Evolutionary conservation across 2,888 invertebrate species (phyloP), one percentile per base, ranked within the genome.

Genomic region (Erebia epiphron): DNA sequence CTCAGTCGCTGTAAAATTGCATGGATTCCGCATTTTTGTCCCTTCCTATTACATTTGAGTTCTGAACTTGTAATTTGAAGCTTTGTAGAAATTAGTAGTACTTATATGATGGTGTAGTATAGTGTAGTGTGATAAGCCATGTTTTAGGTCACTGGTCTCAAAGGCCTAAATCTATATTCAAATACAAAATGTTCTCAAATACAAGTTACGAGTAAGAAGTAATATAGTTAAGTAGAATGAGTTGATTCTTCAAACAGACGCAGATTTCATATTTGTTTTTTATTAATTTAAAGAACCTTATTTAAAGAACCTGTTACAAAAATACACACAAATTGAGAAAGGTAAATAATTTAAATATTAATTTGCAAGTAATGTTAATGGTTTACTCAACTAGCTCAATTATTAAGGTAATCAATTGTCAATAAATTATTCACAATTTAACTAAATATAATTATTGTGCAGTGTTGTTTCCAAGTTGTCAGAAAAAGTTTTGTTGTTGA

Each of bases 401-500:
- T 46, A 11, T 11, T 16, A n/a, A n/a, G n/a, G 16, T 43, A 57
- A 49, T 46, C 14, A 62, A 11, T 16, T 21, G 21, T 2, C 18
- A 49, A 49, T n/a, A n/a, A n/a, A n/a, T n/a, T n/a, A 46, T 61
- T 9, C 46, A 16, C 14, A 41, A 58, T 62, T 7, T 49, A 46
- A 18, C 9, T n/a, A 35, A 16, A 16, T 52, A 64, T 64, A n/a
- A 76, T 78, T 79, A 81, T 81, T 80, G n/a, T 14, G 16, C 14
- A 14, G 14, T 52, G 82, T 81, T 82, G 82, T 82, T 82, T 80
- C 78, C 65, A 82, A 83, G 86, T 86, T 79, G 83, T 79, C 82
- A 77, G 80, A 76, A 82, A 80, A 86, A 88, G 83, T 89, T 89
- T 82, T 82, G 83, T 82, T 85, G 83, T 81, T 83, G 78, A 79